Evolutionary conservation across 2,888 invertebrate genomes (phyloP).

Genomic region (Cheilosia impressa): DNA sequence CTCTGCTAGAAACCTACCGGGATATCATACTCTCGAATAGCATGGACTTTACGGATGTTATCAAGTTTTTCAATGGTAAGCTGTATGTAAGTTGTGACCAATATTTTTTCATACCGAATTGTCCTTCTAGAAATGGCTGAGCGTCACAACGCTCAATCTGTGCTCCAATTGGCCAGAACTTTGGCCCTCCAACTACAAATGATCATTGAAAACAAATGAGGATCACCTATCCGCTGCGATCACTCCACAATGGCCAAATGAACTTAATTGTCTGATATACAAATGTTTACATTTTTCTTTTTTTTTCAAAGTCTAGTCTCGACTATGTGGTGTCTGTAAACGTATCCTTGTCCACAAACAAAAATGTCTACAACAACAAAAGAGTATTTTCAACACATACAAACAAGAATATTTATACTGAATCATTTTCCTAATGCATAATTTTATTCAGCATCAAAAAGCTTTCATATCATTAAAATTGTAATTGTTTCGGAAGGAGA

Average conservation of each 20-base stretch:
- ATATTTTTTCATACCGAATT: too few species aligned
- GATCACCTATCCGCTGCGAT: not conserved
- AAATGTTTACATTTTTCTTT: not conserved
- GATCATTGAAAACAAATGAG: conserved; percentile 95
- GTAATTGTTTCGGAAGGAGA: not conserved
- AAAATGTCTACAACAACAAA: not conserved
- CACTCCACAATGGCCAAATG: conserved; percentile 36
- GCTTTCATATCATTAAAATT: conserved; percentile 50
- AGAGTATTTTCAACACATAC: not conserved
- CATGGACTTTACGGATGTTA: conserved; percentile 99
- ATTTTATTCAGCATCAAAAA: conserved; percentile 26
- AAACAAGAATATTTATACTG: conserved; percentile 4
- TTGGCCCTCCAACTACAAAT: conserved; percentile 95
- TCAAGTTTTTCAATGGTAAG: conserved; percentile 98
- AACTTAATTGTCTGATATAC: conserved; percentile 12
- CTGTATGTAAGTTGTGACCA: conserved; percentile 5
- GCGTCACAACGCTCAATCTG: conserved; percentile 93
- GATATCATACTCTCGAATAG: conserved; percentile 97
- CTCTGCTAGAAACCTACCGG: conserved; percentile 95
- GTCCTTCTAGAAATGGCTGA: conserved; percentile 95
- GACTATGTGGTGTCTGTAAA: conserved; percentile 23
- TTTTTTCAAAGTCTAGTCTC: conserved; percentile 20
- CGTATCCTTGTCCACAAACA: conserved; percentile 2
- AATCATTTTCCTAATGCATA: conserved; percentile 3
- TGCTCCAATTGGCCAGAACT: conserved; percentile 92